phyloP scores from a whole-genome alignment of 1,140 invertebrate species.

The Drosophila pruinosa region DNA sequence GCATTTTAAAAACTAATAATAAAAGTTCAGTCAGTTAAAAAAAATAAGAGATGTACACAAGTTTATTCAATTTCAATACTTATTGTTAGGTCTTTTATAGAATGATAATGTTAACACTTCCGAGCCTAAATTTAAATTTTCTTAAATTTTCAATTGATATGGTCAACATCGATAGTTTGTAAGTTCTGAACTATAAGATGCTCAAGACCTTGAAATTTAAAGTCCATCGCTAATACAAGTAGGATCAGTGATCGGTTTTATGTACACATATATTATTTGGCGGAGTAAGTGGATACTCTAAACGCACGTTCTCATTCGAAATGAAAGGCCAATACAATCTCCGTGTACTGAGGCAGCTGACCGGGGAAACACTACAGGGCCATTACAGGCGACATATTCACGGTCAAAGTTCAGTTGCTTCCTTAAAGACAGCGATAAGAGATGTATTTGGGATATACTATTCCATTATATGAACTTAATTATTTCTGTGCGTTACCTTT shows the following conservation, averaged over 20 bases:
- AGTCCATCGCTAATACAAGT: not conserved
- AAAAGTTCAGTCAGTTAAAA: no score
- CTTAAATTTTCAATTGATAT: no score
- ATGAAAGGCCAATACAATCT: conserved; percentile 39
- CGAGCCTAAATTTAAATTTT: no score
- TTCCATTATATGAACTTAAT: not conserved
- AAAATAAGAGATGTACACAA: no score
- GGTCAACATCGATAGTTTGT: not conserved
- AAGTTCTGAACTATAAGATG: no score
- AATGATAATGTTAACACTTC: no score
- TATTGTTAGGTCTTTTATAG: no score
- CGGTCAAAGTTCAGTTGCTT: conserved; percentile 19
- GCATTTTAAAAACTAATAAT: no score
- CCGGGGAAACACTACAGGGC: not conserved
- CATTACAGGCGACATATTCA: conserved; percentile 7
- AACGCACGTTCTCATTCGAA: not conserved
- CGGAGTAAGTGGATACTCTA: no score
- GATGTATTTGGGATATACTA: conserved; percentile 44
- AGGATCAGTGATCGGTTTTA: not conserved
- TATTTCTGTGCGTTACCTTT: conserved; percentile 34
- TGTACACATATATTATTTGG: no score
- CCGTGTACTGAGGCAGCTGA: conserved; percentile 21
- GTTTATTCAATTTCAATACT: no score
- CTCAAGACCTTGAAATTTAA: not conserved
- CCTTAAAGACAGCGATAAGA: conserved; percentile 45